Percentiles rank a stretch among this genome's conserved stretches.
These are phyloP conservation scores for Drosophila sulfurigaster DNA, from an alignment of 1,140 invertebrate genomes.

Conservation along the genomic window DNA sequence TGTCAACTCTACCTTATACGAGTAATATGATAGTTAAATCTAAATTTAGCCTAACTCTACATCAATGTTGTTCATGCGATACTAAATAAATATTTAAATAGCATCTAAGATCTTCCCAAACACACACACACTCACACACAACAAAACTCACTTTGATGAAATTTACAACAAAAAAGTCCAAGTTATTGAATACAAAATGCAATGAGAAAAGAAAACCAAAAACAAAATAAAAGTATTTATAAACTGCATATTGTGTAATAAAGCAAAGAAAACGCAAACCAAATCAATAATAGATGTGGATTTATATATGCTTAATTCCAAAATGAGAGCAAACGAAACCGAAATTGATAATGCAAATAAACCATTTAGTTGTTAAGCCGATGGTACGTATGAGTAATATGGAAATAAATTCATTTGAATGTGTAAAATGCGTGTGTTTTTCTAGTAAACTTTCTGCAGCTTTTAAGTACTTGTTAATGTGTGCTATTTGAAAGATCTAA, in stretches of 20 bases:
- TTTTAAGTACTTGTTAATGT: not conserved
- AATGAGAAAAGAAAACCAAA: conserved; percentile 29
- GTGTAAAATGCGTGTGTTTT: conserved; percentile 45
- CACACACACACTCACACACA: conserved; percentile 27
- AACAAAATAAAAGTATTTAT: conserved; percentile 13
- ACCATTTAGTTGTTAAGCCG: conserved; percentile 67
- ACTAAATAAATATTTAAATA: conserved; percentile 41
- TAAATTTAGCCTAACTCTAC: conserved; percentile 65
- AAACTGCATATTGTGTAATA: conserved; percentile 43
- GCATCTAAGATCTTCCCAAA: conserved; percentile 42
- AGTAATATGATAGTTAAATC: conserved; percentile 60
- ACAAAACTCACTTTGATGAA: conserved; percentile 71
- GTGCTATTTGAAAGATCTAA: no score
- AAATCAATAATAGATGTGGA: conserved; percentile 72
- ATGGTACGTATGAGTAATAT: conserved; percentile 67
- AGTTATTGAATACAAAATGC: conserved; percentile 57
- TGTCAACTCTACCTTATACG: conserved; percentile 68
- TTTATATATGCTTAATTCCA: conserved; percentile 76
- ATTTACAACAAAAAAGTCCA: conserved; percentile 74
- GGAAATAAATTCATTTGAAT: conserved; percentile 77
- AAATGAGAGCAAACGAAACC: conserved; percentile 35
- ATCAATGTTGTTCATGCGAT: conserved; percentile 79
- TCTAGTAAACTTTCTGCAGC: not conserved
- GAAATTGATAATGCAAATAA: conserved; percentile 42
- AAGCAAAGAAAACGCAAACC: conserved; percentile 39